Base-by-base conservation (phyloP, 2,888 invertebrate genomes). In the Protophormia terraenovae region DNA sequence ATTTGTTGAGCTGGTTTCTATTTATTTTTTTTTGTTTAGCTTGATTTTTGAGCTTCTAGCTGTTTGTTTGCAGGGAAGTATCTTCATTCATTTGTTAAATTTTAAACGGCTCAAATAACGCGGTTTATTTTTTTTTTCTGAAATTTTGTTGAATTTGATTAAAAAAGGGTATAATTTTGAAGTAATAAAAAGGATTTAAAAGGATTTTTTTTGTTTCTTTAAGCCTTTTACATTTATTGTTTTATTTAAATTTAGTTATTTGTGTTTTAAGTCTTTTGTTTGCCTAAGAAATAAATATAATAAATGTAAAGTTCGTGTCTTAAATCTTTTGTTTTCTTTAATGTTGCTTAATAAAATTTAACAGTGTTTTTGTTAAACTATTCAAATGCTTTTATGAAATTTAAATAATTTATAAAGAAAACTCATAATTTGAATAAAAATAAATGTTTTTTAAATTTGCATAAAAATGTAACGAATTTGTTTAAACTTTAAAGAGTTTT, bases 11-110 rank as follows among this genome's bases (percentile, higher is more conserved):
- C 35, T 50, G 10, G 12, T 60, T 29, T 27, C n/a, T n/a, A 14
- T 14, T n/a, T 53, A 3, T 19, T 6, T 24, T 72, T 67, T 62
- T 41, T 80, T 35, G 41, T 19, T 53, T 55, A 10, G 50, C 10
- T 78, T 41, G n/a, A 1, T 10, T 38, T 16, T 67, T 77, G 38
- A n/a, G 73, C 78, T 82, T 85, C 82, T 64, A 47, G 19, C 55
- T 41, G 10, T 47, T 78, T 58, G 71, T 58, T n/a, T n/a, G n/a
- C n/a, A n/a, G 64, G 58, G 64, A 71, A 41, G 73, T 75, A 75
- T 71, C 82, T 69, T 85, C 66, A 85, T 85, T 85, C 78, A 82
- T 85, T 82, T 64, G 71, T 78, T 47, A 55, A 50, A 69, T 62
- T 66, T 62, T 55, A 71, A 82, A 75, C 82, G 71, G 47, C 47